Evolutionary conservation across 2,888 invertebrate species (phyloP).

Genomic region (Mesorhabditis spiculigera): DNA sequence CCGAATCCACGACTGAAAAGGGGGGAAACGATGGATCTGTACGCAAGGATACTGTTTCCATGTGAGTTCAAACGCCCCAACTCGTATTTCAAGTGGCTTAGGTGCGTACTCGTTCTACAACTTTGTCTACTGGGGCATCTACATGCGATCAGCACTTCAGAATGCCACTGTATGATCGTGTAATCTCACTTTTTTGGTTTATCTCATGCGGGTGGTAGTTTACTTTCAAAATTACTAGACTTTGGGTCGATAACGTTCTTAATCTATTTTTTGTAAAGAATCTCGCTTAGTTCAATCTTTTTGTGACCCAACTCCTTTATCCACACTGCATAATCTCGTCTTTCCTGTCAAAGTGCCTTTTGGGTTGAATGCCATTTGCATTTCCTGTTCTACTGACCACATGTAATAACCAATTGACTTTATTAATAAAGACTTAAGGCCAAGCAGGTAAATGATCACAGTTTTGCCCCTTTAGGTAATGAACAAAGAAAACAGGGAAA

Average conservation of each 20-base stretch:
- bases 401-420: too few species aligned
- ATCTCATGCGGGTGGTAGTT: too few species aligned
- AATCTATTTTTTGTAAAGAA: too few species aligned
- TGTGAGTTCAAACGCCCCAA: conserved; percentile 35
- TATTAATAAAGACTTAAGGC: background rate
- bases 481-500: background rate
- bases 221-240: too few species aligned
- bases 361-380: too few species aligned
- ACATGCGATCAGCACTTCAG: conserved; percentile 44
- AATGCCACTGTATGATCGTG: conserved; percentile 23
- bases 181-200: background rate
- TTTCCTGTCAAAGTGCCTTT: too few species aligned
- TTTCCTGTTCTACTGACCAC: too few species aligned
- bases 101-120: conserved; percentile 49
- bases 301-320: too few species aligned
- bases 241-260: too few species aligned
- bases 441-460: conserved; percentile 1
- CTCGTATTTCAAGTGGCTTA: conserved; percentile 48
- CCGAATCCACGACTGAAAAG: conserved; percentile 10
- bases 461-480: background rate
- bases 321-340: too few species aligned
- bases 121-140: conserved; percentile 50
- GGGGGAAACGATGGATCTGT: conserved; percentile 45
- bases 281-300: too few species aligned
- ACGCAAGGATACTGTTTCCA: conserved; percentile 48